Conservation (phyloP, 2,113 vertebrate genomes). For the Nothobranchius kuhntae region DNA sequence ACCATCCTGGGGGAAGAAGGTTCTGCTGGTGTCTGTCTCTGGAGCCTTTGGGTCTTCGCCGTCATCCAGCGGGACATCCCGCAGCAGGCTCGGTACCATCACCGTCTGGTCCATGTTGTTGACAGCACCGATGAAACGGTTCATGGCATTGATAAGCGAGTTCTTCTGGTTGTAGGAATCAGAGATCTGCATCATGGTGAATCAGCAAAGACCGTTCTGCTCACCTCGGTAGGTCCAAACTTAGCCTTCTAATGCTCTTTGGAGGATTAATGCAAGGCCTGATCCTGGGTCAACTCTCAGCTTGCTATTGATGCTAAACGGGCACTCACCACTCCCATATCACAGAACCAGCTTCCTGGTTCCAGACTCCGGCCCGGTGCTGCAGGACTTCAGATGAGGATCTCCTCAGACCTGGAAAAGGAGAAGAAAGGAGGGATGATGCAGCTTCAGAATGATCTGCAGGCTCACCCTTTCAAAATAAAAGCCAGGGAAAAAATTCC, state of each 20-base stretch:
- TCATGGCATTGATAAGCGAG: conserved; percentile 92
- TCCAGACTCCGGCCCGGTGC: background rate
- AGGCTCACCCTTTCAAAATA: background rate
- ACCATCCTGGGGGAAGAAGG: conserved; percentile 63
- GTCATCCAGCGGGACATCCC: conserved; percentile 86
- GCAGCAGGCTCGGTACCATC: conserved; percentile 93
- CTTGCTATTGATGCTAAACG: background rate
- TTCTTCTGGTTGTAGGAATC: conserved; percentile 91
- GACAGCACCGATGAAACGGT: conserved; percentile 91
- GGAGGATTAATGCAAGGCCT: conserved; percentile 43
- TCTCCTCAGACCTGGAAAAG: background rate
- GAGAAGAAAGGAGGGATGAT: background rate
- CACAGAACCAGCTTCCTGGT: background rate
- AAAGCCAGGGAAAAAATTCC: background rate
- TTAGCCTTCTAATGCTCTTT: conserved; percentile 52
- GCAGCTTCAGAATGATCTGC: too few species aligned
- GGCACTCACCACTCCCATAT: background rate
- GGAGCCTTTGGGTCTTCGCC: conserved; percentile 59
- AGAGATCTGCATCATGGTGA: conserved; percentile 86
- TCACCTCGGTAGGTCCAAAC: conserved; percentile 15
- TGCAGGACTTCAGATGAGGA: background rate
- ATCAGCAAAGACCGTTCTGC: background rate
- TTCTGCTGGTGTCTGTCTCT: background rate
- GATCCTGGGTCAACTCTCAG: conserved; percentile 5
- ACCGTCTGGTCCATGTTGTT: conserved; percentile 98